Evolutionary conservation across 2,113 vertebrate genomes (phyloP).

Genomic region (Oncorhynchus kisutch): DNA sequence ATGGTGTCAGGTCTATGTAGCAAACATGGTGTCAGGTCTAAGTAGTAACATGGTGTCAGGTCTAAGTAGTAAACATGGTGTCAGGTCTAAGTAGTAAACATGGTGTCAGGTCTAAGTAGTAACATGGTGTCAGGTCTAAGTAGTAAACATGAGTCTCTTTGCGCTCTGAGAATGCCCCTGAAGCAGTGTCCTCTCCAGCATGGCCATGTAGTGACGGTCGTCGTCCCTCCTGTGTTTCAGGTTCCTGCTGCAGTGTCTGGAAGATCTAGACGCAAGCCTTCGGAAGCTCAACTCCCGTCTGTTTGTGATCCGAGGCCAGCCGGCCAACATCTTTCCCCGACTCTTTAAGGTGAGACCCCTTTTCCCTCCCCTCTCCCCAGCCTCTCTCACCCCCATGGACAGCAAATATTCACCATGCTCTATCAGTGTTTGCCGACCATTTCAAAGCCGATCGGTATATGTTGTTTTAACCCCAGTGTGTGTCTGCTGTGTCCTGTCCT

Average conservation of each 20-base stretch:
- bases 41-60: not conserved
- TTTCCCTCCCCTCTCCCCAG: no score
- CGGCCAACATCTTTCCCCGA: conserved; percentile 58
- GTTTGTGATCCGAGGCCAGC: conserved; percentile 59
- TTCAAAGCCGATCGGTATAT: not conserved
- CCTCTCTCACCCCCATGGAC: not conserved
- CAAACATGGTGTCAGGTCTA: not conserved
- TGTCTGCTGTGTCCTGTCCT: not conserved
- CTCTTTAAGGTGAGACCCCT: conserved; percentile 52
- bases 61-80: not conserved
- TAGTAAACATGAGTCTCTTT: not conserved
- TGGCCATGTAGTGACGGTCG: not conserved
- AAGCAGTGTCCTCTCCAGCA: no score
- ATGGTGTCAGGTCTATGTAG: not conserved
- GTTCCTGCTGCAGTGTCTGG: conserved; percentile 59
- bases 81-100: not conserved
- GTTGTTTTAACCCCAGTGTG: not conserved
- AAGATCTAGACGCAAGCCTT: conserved; percentile 57
- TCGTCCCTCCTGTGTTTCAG: conserved; percentile 20
- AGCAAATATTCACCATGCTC: not conserved
- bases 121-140: not conserved
- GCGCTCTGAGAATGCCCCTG: no score
- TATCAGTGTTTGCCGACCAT: not conserved
- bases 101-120: not conserved
- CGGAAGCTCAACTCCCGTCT: conserved; percentile 57